Base-by-base conservation (phyloP, 1,140 invertebrate species). In the Pogonomyrmex californicus region DNA sequence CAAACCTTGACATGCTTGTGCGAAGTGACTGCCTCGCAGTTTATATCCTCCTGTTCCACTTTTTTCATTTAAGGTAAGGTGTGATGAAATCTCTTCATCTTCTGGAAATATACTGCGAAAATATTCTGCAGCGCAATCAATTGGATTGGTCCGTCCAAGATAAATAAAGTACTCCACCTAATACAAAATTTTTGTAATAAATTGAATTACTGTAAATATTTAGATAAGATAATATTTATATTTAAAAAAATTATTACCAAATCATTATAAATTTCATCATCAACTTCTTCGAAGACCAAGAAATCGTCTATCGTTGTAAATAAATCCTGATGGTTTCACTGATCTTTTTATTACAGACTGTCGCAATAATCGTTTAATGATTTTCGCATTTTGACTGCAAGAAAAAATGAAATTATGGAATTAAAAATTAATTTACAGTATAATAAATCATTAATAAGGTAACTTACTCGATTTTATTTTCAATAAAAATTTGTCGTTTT, bases 401-500 rank as follows among this genome's bases (percentile, higher is more conserved):
- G 23, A 60, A 33, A 56, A 60, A 60, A 60, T 60, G 3, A 60
- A 60, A 60, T 60, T 60, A 33, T 60, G 30, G 30, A 10, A 60
- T 60, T 60, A 60, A 60, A 60, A 60, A 60, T 58, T 58, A 6
- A 58, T 58, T 58, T 58, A 58, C 23, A 51, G 9, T 60, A 60
- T 60, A 60, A 9, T 60, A 60, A 60, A 33, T 60, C 4, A 60
- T 60, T 60, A 60, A 60, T 60, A 36, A n/a, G n/a, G n/a, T n/a
- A n/a, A 36, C 30, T 60, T 58, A 58, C 56, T 58, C 56, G n/a
- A n/a, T 58, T 58, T 58, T 58, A 2, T 58, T 58, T 58, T 30
- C 58, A 33, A 60, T 60, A 33, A 10, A 60, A 33, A 60, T 60
- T 60, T 60, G 23, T 23, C 23, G 23, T 23, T 23, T 23, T 23